Conservation (phyloP, 2,888 invertebrate genomes). For the Sturmia bella region DNA sequence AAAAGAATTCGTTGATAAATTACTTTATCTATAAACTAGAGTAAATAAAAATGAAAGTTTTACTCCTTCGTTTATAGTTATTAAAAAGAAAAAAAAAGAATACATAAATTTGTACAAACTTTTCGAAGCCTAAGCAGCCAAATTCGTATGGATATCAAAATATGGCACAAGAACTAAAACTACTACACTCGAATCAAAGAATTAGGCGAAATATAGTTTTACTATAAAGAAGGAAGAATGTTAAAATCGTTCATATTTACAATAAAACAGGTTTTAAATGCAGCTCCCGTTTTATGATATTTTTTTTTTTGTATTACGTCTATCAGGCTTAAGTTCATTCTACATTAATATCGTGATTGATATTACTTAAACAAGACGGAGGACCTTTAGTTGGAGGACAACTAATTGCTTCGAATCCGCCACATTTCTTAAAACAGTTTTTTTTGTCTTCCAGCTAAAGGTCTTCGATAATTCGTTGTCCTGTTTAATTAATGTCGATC, state of each 20-base stretch:
- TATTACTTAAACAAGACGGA: no score
- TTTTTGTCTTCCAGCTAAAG: no score
- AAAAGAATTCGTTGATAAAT: constrained; percentile 63
- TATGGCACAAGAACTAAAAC: not conserved
- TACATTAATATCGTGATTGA: no score
- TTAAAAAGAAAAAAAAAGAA: constrained; percentile 55
- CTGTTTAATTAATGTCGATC: no score
- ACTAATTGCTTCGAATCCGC: no score
- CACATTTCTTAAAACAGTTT: no score
- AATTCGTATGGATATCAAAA: constrained; percentile 44
- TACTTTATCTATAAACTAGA: constrained; percentile 57
- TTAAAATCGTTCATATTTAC: not conserved
- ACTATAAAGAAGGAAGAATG: not conserved
- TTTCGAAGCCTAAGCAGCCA: constrained; percentile 5
- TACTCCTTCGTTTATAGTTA: constrained; percentile 62
- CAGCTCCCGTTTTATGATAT: no score
- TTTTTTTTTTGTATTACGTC: no score
- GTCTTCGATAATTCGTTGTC: no score
- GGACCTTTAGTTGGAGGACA: no score
- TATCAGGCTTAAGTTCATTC: no score
- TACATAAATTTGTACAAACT: constrained; percentile 16
- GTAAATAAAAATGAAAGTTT: constrained; percentile 46
- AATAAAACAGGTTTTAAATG: no score
- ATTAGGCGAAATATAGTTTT: not conserved
- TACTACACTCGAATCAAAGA: constrained; percentile 21